Evolutionary conservation across 2,113 vertebrate species (phyloP), one percentile per base, ranked within the genome.

Genomic region (Typhlomys cinereus): DNA sequence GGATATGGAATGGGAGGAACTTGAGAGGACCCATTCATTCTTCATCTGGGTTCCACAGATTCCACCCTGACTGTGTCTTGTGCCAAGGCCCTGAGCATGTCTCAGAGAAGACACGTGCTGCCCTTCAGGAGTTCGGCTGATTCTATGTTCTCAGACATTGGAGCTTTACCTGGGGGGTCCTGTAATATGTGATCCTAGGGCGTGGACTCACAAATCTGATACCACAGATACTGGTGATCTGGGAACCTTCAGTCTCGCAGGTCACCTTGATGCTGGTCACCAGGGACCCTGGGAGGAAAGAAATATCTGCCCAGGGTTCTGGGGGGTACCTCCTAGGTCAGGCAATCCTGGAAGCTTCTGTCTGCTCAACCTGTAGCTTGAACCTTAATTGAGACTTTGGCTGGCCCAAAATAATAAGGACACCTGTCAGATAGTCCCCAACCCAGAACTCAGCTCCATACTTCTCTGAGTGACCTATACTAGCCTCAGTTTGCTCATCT

Each of bases 401-500:
- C 7, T 8, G 7, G 17, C 67, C 7, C 44, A 39, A 66, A 64
- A 66, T 31, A 50, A 50, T 36, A 23, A 73, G 36, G 27, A 73
- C 1, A 0, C 21, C 25, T 57, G 54, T 48, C 70, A 54, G 29
- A 81, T 44, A 66, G 15, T 23, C 31, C 59, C 41, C 39, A 78
- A 27, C 23, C 36, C 25, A 69, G 46, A 88, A 25, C 62, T 31
- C 67, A 52, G 7, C 23, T 89, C 29, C 34, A 31, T n/a, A 18
- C 41, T 64, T 41, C 15, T 0, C 0, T 23, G 61, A 27, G 57
- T 73, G 70, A 85, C 91, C 84, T 61, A 64, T 62, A 27, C 69
- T 25, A 83, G 73, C 36, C 50, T 90, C 54, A 46, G 62, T 50
- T 84, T 92, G 25, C 83, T 57, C 67, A 44, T 86, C 86, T 90